Conservation (phyloP, 2,888 invertebrate species). For the Rhamphomyia laevipes region DNA sequence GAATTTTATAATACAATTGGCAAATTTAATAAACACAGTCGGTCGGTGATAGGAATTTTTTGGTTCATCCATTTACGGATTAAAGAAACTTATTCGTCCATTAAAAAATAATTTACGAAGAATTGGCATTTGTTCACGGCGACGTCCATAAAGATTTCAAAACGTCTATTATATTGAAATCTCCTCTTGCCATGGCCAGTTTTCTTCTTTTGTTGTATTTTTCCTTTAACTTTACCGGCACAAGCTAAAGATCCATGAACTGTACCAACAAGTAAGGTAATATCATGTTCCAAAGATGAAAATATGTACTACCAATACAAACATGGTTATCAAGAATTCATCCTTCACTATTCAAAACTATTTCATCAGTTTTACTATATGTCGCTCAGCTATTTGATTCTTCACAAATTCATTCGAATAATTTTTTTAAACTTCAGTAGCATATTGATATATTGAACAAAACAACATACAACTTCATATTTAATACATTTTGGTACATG, state of each 20-base stretch:
- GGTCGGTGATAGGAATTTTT: too few relatives aligned
- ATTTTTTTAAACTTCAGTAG: conserved; percentile 34
- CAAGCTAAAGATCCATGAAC: conserved; percentile 99
- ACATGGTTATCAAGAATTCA: conserved; percentile 50
- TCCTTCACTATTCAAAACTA: conserved; percentile 63
- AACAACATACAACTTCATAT: too few relatives aligned
- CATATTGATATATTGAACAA: too few relatives aligned
- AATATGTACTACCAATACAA: conserved; percentile 52
- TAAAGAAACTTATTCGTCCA: too few relatives aligned
- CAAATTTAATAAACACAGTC: too few relatives aligned
- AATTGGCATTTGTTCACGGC: conserved; percentile 93
- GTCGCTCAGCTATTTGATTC: conserved; percentile 30
- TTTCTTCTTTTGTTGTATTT: conserved; percentile 99
- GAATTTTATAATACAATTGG: too few relatives aligned
- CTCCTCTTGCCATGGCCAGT: conserved; percentile 97
- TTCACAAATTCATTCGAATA: conserved; percentile 31
- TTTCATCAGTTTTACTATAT: conserved; percentile 40
- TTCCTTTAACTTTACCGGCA: conserved; percentile 99
- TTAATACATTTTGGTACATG: too few relatives aligned
- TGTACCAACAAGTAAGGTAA: conserved; percentile 88
- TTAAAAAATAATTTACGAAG: conserved; percentile 35
- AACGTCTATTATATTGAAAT: conserved; percentile 96
- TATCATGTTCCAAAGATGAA: conserved; percentile 58
- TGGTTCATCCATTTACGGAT: too few relatives aligned
- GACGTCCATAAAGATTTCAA: conserved; percentile 93